Percentiles rank a stretch among this genome's conserved stretches.
Conservation (phyloP, 1,140 invertebrate genomes). For the Cotesia typhae region DNA sequence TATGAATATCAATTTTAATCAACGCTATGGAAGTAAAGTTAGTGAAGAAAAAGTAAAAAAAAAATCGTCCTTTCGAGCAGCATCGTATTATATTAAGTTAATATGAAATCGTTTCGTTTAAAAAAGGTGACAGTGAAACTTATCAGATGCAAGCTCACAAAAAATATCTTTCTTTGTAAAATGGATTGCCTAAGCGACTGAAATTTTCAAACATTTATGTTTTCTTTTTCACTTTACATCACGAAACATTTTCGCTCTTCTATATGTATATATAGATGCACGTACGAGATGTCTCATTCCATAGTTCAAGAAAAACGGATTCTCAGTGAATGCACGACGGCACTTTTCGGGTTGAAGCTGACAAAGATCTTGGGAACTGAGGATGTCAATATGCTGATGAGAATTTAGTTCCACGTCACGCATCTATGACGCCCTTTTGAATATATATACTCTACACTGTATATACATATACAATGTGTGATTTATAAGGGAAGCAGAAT, state of each 20-base stretch:
- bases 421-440: constrained; percentile 32
- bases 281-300: background rate
- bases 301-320: background rate
- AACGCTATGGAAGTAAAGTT: too few species aligned
- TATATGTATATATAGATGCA: background rate
- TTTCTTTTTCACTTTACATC: background rate
- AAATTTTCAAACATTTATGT: constrained; percentile 7
- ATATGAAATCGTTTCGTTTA: background rate
- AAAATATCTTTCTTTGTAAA: constrained; percentile 17
- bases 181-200: constrained; percentile 7
- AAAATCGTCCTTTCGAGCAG: background rate
- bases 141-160: constrained; percentile 13
- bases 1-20: too few species aligned
- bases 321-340: constrained; percentile 17
- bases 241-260: background rate
- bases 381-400: constrained; percentile 49
- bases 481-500: too few species aligned
- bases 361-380: constrained; percentile 25
- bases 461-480: too few species aligned
- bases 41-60: background rate
- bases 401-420: constrained; percentile 49
- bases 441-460: background rate
- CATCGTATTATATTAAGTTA: background rate
- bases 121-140: background rate
- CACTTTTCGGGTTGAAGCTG: constrained; percentile 21